Evolutionary conservation across 2,888 invertebrate genomes (phyloP).

Genomic region (Limnephilus marmoratus): DNA sequence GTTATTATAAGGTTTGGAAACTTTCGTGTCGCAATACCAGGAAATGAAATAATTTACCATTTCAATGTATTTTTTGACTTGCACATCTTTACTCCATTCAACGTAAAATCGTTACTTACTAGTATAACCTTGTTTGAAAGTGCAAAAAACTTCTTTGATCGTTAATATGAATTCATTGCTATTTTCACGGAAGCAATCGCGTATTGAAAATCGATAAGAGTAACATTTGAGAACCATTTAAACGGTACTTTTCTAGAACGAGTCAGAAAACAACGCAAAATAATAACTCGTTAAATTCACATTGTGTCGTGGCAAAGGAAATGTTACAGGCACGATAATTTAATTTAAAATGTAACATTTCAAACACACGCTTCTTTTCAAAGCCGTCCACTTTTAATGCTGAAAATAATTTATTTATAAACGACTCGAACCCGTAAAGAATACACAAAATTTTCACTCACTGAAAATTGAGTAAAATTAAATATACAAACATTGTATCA

Average conservation of each 20-base stretch:
- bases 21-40: no score
- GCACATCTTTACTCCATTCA: no score
- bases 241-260: not conserved
- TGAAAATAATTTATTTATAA: no score
- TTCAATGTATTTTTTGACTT: no score
- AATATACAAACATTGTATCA: no score
- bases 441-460: no score
- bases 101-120: no score
- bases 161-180: not conserved
- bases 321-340: not conserved
- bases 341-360: not conserved
- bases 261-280: not conserved
- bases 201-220: not conserved
- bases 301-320: not conserved
- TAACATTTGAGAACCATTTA: not conserved
- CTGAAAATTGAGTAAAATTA: no score
- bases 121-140: not conserved
- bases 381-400: not conserved
- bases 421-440: no score
- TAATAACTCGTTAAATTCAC: not conserved
- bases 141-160: not conserved
- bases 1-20: no score
- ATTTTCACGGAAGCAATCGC: not conserved
- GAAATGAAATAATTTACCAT: no score
- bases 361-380: not conserved